phyloP scores from a whole-genome alignment of 2,113 vertebrate genomes.

The Python bivittatus region DNA sequence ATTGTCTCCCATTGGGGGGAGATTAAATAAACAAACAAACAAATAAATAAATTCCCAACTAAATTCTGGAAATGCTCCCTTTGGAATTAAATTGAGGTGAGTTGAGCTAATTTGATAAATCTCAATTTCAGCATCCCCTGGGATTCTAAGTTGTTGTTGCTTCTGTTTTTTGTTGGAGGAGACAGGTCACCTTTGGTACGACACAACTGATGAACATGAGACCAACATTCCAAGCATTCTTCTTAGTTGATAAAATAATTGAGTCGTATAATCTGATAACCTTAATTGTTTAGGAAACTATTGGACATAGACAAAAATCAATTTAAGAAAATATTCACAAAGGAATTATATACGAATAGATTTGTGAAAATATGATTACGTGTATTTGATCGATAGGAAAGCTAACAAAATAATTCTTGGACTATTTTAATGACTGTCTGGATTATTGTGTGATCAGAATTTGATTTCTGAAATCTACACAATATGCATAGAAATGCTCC shows the following conservation, averaged over 20 bases:
- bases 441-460: too few relatives aligned
- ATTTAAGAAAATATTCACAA: not conserved
- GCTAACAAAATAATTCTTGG: too few relatives aligned
- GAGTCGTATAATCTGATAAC: not conserved
- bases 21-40: too few relatives aligned
- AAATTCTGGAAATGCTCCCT: not conserved
- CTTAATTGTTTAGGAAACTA: not conserved
- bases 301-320: not conserved
- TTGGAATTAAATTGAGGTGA: not conserved
- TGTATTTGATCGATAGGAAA: not conserved
- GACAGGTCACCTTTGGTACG: not conserved
- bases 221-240: not conserved
- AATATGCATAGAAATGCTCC: too few relatives aligned
- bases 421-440: too few relatives aligned
- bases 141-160: not conserved
- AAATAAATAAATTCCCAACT: not conserved
- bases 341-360: not conserved
- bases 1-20: too few relatives aligned
- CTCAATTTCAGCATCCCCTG: not conserved
- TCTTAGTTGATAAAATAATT: not conserved
- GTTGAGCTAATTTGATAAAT: not conserved
- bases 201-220: not conserved
- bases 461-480: too few relatives aligned
- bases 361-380: not conserved
- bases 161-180: not conserved